A percentile compares a stretch with the other conserved stretches of the same genome.
These are phyloP conservation scores for Coenobita brevimanus DNA, from an alignment of 1,140 invertebrate species.

Conservation along the genomic window DNA sequence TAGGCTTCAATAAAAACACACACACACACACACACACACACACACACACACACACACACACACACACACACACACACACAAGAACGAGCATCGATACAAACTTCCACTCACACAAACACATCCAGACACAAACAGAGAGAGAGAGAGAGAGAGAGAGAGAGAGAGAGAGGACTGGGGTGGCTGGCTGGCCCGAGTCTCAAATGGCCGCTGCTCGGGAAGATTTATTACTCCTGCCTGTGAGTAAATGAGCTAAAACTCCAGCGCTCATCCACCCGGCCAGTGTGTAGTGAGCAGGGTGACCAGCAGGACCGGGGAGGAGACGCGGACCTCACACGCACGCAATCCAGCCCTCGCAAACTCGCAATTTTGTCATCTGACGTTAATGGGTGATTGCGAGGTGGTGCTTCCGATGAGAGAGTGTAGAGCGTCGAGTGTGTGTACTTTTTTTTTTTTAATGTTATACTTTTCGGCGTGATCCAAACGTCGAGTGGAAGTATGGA, in stretches of 20 bases:
- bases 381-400: constrained; percentile 47
- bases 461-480: no score
- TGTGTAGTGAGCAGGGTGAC: constrained; percentile 62
- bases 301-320: constrained; percentile 47
- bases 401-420: constrained; percentile 24
- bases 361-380: constrained; percentile 29
- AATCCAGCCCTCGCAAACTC: background rate
- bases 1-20: background rate
- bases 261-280: constrained; percentile 59
- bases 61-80: constrained; percentile 7
- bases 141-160: background rate
- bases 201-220: constrained; percentile 61
- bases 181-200: constrained; percentile 46
- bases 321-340: background rate
- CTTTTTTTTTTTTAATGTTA: background rate
- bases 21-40: background rate
- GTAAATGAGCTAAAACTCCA: constrained; percentile 66
- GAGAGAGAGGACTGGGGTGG: background rate
- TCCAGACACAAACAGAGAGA: background rate
- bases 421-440: background rate
- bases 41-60: background rate
- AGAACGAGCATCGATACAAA: no score
- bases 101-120: background rate
- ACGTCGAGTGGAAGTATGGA: no score
- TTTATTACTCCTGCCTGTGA: constrained; percentile 63